Evolutionary conservation across 2,113 vertebrate genomes (phyloP).

Genomic region (Porphyrio hochstetteri): DNA sequence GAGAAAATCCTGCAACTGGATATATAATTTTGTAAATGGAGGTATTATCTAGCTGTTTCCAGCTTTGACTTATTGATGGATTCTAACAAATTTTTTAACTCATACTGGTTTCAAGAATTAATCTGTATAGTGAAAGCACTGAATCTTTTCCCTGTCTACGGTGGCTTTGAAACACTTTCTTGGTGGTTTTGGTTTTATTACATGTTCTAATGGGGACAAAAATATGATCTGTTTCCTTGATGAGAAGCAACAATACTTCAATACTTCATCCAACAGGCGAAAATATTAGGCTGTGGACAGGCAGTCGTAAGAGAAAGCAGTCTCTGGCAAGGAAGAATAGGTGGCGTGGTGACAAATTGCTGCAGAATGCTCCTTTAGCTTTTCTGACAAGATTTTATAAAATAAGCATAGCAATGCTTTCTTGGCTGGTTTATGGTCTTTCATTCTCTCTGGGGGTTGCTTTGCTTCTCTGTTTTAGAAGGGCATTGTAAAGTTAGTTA

Average conservation of each 20-base stretch:
- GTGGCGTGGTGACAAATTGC: not conserved
- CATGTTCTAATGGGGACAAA: not conserved
- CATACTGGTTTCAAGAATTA: not conserved
- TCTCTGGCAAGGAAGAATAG: not conserved
- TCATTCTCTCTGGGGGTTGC: not conserved
- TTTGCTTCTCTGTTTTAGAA: not conserved
- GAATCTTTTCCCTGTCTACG: not conserved
- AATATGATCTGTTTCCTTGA: not conserved
- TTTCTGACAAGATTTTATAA: not conserved
- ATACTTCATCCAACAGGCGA: not conserved
- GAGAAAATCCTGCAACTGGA: not conserved
- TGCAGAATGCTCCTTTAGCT: not conserved
- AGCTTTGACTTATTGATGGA: not conserved
- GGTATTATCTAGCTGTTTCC: not conserved
- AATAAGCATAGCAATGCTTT: not conserved
- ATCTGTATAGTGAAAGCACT: not conserved
- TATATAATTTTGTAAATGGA: not conserved
- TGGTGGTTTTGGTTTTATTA: not conserved
- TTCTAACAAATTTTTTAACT: not conserved
- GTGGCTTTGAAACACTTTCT: not conserved
- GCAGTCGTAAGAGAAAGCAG: not conserved
- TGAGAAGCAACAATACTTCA: not conserved
- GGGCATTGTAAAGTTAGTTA: not conserved
- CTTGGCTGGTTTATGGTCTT: not conserved
- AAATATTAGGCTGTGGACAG: not conserved